phyloP scores from a whole-genome alignment of 2,888 invertebrate genomes.

The Leptarthrus brevirostris region DNA sequence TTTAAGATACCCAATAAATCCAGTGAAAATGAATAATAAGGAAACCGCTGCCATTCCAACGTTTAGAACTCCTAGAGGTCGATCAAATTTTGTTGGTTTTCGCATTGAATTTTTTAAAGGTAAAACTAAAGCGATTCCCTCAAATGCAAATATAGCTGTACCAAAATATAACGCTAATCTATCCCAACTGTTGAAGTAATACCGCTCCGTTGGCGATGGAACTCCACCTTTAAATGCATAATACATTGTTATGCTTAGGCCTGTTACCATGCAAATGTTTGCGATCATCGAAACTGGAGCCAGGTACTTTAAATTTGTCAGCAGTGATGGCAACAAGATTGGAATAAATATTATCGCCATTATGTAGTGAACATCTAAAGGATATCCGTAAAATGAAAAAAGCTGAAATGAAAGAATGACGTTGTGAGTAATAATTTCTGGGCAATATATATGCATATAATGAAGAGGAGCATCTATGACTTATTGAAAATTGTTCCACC shows the following conservation, averaged over 20 bases:
- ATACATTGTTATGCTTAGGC: constrained; percentile 79
- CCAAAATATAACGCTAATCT: constrained; percentile 91
- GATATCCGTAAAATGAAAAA: constrained; percentile 70
- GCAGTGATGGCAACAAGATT: constrained; percentile 78
- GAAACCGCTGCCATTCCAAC: constrained; percentile 88
- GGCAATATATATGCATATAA: no score
- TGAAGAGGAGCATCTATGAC: no score
- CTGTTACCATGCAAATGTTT: constrained; percentile 78
- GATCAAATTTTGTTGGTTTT: constrained; percentile 80
- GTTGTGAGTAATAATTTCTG: no score
- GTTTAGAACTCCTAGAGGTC: constrained; percentile 86
- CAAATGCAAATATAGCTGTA: constrained; percentile 95
- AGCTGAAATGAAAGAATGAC: not conserved
- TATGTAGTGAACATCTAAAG: constrained; percentile 75
- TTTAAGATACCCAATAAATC: constrained; percentile 88
- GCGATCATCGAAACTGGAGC: constrained; percentile 84
- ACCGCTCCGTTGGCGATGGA: constrained; percentile 72
- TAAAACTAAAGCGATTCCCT: constrained; percentile 94
- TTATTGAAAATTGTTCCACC: no score
- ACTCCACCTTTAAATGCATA: constrained; percentile 81
- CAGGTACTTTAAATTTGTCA: constrained; percentile 80
- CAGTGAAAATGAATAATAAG: constrained; percentile 81
- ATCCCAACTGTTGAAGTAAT: constrained; percentile 72
- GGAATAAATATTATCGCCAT: constrained; percentile 81
- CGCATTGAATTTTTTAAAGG: constrained; percentile 94